phyloP scores from a whole-genome alignment of 2,888 invertebrate species.

The Enoplolaimus lenunculus region DNA sequence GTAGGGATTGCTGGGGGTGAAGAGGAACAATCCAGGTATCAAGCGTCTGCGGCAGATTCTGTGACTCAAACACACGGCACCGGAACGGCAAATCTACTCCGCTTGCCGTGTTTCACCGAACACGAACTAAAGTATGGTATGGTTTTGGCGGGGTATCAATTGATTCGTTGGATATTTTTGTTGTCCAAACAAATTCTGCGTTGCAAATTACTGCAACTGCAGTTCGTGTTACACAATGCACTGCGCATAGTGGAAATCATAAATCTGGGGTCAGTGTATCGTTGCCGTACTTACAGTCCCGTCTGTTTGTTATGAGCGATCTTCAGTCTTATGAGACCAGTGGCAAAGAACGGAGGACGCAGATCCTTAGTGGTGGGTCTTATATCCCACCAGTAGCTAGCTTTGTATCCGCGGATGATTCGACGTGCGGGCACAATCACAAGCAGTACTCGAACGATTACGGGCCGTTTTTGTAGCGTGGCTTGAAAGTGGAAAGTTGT shows the following conservation, averaged over 20 bases:
- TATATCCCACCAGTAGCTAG: no score
- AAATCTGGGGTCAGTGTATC: constrained; percentile 2
- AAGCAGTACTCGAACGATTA: no score
- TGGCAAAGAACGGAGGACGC: no score
- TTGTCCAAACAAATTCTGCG: constrained; percentile 55
- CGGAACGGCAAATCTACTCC: no score
- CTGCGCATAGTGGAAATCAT: constrained; percentile 27
- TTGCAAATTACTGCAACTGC: constrained; percentile 27
- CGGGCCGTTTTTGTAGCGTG: no score
- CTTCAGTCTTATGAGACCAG: neutral
- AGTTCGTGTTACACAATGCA: constrained; percentile 32
- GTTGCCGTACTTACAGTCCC: neutral
- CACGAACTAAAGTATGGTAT: constrained; percentile 83
- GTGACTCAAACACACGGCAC: constrained; percentile 25
- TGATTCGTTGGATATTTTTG: constrained; percentile 73
- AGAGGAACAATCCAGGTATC: no score
- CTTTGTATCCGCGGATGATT: no score
- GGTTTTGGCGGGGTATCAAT: constrained; percentile 70
- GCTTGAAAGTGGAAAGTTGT: neutral
- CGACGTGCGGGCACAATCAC: no score
- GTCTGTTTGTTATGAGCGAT: constrained; percentile 3
- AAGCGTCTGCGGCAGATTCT: neutral
- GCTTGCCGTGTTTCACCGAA: constrained; percentile 58
- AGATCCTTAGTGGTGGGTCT: no score
- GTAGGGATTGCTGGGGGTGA: constrained; percentile 27